Evolutionary conservation across 2,888 invertebrate species (phyloP).

Genomic region (Andrena bicolor): DNA sequence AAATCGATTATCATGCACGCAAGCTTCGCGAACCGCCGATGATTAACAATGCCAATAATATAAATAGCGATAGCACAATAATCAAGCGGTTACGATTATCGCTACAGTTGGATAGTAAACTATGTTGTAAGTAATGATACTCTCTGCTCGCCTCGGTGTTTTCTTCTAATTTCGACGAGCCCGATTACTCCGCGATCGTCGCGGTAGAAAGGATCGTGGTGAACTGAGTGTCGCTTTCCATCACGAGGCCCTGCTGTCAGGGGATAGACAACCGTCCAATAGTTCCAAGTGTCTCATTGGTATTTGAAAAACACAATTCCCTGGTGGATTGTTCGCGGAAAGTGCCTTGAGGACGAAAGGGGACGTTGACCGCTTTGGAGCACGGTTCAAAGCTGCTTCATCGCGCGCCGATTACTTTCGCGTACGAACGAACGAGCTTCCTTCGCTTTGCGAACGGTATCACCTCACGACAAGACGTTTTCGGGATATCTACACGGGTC

Average conservation of each 20-base stretch:
- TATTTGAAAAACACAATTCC: background rate
- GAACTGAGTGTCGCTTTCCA: constrained; percentile 23
- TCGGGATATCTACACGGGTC: constrained; percentile 75
- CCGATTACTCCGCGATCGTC: constrained; percentile 29
- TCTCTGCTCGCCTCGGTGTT: constrained; percentile 22
- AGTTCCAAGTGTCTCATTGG: constrained; percentile 45
- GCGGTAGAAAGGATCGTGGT: background rate
- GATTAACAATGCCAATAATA: background rate
- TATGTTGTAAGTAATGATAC: background rate
- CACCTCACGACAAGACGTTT: constrained; percentile 56
- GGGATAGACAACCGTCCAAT: background rate
- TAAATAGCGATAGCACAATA: no score
- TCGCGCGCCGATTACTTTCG: constrained; percentile 27
- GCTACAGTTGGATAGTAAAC: no score
- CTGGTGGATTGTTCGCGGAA: background rate
- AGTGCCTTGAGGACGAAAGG: constrained; percentile 1
- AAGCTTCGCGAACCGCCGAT: background rate
- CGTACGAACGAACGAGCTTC: constrained; percentile 10
- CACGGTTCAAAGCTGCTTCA: constrained; percentile 30
- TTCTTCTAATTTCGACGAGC: constrained; percentile 2
- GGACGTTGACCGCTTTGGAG: constrained; percentile 2
- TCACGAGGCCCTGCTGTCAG: constrained; percentile 34
- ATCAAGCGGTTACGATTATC: no score
- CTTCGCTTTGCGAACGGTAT: constrained; percentile 42
- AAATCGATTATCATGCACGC: background rate